Evolutionary conservation across 2,797 vertebrate species (phyloP).

Genomic region (Helicolenus hilgendorfi): DNA sequence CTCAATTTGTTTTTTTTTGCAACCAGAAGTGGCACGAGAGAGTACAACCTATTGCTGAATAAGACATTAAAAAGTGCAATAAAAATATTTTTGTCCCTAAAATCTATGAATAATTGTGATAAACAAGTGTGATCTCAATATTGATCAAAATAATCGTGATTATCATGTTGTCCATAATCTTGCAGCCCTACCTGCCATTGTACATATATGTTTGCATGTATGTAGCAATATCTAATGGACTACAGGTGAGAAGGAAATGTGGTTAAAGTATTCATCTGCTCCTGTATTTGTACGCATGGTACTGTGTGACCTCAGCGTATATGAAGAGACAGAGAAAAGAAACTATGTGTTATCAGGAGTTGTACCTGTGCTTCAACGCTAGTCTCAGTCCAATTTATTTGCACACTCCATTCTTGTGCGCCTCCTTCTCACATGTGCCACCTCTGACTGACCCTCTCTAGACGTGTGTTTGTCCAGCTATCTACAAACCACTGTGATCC

Average conservation of each 20-base stretch:
- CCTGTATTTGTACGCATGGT: slow-evolving; percentile 26
- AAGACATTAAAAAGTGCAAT: too few species aligned
- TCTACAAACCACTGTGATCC: slow-evolving; percentile 38
- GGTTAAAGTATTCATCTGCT: not conserved
- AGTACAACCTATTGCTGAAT: too few species aligned
- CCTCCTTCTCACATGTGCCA: slow-evolving; percentile 22
- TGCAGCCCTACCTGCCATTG: not conserved
- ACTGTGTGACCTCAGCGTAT: not conserved
- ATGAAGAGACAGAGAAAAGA: slow-evolving; percentile 2
- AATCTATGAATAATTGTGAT: too few species aligned
- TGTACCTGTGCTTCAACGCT: slow-evolving; percentile 23
- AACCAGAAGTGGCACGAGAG: too few species aligned
- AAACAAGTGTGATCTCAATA: too few species aligned
- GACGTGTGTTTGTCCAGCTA: slow-evolving; percentile 51
- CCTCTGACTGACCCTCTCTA: slow-evolving; percentile 57
- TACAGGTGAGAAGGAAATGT: not conserved
- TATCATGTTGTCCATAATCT: too few species aligned
- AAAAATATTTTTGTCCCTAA: too few species aligned
- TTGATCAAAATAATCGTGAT: too few species aligned
- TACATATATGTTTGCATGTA: not conserved
- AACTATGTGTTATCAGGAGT: slow-evolving; percentile 22
- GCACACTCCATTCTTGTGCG: slow-evolving; percentile 24
- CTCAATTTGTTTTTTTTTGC: too few species aligned
- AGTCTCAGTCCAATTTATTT: slow-evolving; percentile 68
- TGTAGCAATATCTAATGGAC: not conserved